Conservation (phyloP, 1,140 invertebrate genomes). For the Periplaneta americana region DNA sequence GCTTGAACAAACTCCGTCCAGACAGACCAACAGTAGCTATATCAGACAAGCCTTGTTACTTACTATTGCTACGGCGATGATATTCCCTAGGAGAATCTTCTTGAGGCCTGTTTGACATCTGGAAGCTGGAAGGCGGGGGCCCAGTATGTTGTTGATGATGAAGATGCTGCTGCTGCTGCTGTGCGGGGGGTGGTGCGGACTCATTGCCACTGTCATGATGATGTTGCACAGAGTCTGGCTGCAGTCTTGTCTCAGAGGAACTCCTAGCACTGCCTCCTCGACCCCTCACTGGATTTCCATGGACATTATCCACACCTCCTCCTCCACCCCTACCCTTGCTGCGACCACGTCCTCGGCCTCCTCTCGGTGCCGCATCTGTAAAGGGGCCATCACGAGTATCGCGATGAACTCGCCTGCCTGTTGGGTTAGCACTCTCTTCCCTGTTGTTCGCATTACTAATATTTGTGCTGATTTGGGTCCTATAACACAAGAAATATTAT, state of each 20-base stretch:
- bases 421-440: background rate
- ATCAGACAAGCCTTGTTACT: no score
- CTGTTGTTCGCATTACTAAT: background rate
- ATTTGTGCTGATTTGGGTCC: background rate
- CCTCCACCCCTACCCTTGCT: background rate
- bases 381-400: background rate
- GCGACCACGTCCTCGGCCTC: background rate
- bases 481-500: background rate
- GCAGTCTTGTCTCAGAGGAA: background rate
- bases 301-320: background rate
- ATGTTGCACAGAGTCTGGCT: background rate
- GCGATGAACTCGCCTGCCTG: background rate
- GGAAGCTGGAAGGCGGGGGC: background rate
- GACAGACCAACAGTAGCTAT: no score
- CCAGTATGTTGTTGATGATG: background rate
- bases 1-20: no score
- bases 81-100: background rate
- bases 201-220: background rate
- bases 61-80: background rate
- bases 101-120: background rate
- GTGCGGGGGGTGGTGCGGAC: background rate
- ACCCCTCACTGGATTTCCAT: background rate
- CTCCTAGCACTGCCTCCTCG: background rate
- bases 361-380: background rate
- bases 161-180: no score